A percentile compares a stretch with the other conserved stretches of the same genome.
phyloP scores from a whole-genome alignment of 2,113 vertebrate genomes.

The Sturnira hondurensis region DNA sequence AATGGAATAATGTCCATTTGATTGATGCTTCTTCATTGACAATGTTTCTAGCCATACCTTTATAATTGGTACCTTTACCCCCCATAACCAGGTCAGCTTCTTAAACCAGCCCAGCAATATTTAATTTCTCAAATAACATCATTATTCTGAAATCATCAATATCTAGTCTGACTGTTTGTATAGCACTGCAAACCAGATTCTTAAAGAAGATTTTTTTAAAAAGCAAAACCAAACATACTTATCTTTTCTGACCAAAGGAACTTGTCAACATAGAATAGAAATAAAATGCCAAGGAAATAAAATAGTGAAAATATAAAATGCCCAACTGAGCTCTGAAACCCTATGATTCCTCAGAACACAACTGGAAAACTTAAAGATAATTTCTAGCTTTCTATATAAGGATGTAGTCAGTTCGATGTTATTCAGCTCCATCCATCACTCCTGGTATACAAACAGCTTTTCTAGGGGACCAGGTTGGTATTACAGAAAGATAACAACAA shows the following conservation, averaged over 20 bases:
- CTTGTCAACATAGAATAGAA: neutral
- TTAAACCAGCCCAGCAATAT: neutral
- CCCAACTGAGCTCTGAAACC: neutral
- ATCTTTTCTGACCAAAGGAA: neutral
- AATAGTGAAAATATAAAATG: conserved; percentile 5
- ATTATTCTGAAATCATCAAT: neutral
- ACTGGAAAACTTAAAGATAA: neutral
- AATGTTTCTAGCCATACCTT: neutral
- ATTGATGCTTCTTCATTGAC: neutral
- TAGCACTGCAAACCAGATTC: neutral
- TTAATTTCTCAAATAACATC: neutral
- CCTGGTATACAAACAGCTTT: neutral
- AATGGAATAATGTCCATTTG: neutral
- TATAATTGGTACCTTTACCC: neutral
- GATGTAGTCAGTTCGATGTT: neutral
- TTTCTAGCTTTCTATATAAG: neutral
- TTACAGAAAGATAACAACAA: neutral
- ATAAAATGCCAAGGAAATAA: neutral
- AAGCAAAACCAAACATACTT: neutral
- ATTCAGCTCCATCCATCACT: neutral
- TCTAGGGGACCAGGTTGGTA: neutral
- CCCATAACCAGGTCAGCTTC: neutral
- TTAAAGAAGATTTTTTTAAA: neutral
- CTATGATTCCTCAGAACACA: neutral
- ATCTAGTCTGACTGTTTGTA: neutral